phyloP scores from a whole-genome alignment of 2,888 invertebrate species.

The Phania funesta region DNA sequence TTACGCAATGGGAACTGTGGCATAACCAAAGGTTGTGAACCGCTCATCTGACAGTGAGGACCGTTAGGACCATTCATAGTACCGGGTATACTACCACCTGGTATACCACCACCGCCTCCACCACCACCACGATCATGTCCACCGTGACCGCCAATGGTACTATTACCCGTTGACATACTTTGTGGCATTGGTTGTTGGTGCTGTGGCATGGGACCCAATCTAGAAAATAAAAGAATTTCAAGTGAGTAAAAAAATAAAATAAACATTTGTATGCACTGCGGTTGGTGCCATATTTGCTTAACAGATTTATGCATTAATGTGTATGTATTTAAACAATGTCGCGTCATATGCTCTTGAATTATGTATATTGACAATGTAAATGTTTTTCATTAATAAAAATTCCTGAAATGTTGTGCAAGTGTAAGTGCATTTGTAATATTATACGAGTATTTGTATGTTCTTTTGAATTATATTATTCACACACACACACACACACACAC shows the following conservation, averaged over 20 bases:
- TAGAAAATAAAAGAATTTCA: slow-evolving; percentile 60
- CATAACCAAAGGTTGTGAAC: slow-evolving; percentile 90
- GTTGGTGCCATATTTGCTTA: slow-evolving; percentile 32
- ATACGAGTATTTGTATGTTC: slow-evolving; percentile 1
- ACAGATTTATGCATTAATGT: slow-evolving; percentile 48
- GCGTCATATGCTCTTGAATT: slow-evolving; percentile 69
- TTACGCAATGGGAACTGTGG: slow-evolving; percentile 91
- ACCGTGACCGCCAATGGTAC: slow-evolving; percentile 81
- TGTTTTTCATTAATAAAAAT: slow-evolving; percentile 61
- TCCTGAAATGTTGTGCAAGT: slow-evolving; percentile 62
- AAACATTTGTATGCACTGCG: slow-evolving; percentile 8
- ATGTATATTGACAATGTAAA: slow-evolving; percentile 69
- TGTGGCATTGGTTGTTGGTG: slow-evolving; percentile 81
- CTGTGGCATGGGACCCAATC: slow-evolving; percentile 79
- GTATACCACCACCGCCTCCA: slow-evolving; percentile 72
- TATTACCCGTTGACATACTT: slow-evolving; percentile 84
- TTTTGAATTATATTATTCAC: slow-evolving; percentile 15
- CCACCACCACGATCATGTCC: slow-evolving; percentile 77
- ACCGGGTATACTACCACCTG: slow-evolving; percentile 72
- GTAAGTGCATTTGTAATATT: neutral
- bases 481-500: neutral
- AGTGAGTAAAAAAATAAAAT: slow-evolving; percentile 50
- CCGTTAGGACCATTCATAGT: slow-evolving; percentile 80
- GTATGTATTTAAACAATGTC: slow-evolving; percentile 62
- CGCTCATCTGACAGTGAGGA: slow-evolving; percentile 85